phyloP scores from a whole-genome alignment of 2,797 vertebrate species.

The Vireo griseus region DNA sequence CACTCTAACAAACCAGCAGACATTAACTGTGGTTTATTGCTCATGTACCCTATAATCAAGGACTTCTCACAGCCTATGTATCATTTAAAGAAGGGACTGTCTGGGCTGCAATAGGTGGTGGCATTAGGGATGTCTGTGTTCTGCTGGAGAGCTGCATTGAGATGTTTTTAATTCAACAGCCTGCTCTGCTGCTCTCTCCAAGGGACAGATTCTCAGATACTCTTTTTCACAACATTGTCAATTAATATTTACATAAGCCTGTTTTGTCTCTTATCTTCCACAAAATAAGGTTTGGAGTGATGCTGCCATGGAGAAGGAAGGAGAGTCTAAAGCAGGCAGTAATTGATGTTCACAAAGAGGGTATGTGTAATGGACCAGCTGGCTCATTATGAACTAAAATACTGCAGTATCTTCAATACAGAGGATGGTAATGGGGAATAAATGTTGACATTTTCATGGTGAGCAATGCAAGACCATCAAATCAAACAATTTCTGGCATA shows the following conservation, averaged over 20 bases:
- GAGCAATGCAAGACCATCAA: slow-evolving; percentile 54
- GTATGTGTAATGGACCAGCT: slow-evolving; percentile 45
- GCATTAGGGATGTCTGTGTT: not conserved
- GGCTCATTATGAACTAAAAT: slow-evolving; percentile 35
- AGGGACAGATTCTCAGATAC: slow-evolving; percentile 23
- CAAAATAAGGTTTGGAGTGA: not conserved
- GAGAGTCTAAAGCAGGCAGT: slow-evolving; percentile 36
- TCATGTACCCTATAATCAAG: slow-evolving; percentile 55
- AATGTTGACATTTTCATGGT: slow-evolving; percentile 49
- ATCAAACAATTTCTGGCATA: slow-evolving; percentile 57
- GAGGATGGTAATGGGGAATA: slow-evolving; percentile 10
- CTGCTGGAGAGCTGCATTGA: not conserved
- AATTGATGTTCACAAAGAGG: slow-evolving; percentile 39
- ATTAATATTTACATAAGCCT: slow-evolving; percentile 48
- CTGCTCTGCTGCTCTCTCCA: slow-evolving; percentile 11
- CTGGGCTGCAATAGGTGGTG: not conserved
- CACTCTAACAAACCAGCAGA: slow-evolving; percentile 57
- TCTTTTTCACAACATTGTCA: slow-evolving; percentile 26
- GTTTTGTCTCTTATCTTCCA: slow-evolving; percentile 31
- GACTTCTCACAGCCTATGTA: slow-evolving; percentile 1
- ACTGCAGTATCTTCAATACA: slow-evolving; percentile 30
- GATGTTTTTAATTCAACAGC: not conserved
- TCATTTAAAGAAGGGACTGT: slow-evolving; percentile 13
- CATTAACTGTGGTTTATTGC: slow-evolving; percentile 42
- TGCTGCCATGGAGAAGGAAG: slow-evolving; percentile 40